Evolutionary conservation across 2,113 vertebrate species (phyloP).

Genomic region (Patagioenas fasciata): DNA sequence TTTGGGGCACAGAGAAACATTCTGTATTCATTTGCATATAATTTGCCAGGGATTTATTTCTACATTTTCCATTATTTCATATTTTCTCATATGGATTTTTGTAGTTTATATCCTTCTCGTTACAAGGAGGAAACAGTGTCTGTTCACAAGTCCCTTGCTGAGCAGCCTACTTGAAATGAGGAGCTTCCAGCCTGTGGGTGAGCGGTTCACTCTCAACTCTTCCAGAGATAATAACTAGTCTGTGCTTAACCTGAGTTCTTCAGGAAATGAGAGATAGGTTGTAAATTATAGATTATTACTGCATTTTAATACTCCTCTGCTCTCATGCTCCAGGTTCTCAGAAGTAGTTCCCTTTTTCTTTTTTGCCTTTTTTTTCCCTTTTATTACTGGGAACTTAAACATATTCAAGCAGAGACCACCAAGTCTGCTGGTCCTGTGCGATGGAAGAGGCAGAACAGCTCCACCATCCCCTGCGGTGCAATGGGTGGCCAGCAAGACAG

Average conservation of each 20-base stretch:
- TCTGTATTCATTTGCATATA: not conserved
- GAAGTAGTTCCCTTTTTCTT: not conserved
- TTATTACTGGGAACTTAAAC: not conserved
- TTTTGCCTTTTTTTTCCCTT: not conserved
- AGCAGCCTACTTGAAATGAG: not conserved
- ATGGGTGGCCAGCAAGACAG: rapidly evolving
- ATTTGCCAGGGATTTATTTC: not conserved
- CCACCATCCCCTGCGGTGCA: not conserved
- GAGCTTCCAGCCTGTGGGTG: not conserved
- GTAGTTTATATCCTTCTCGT: not conserved
- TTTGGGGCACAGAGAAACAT: not conserved
- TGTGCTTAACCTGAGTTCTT: not conserved
- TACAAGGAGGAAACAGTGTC: not conserved
- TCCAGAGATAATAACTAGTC: not conserved
- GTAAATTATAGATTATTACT: not conserved
- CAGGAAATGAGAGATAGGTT: not conserved
- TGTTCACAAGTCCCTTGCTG: not conserved
- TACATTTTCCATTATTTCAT: not conserved
- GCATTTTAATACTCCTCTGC: not conserved
- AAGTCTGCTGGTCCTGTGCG: not conserved
- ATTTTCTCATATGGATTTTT: not conserved
- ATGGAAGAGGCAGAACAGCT: not conserved
- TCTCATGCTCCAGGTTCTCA: not conserved
- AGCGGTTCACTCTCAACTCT: not conserved
- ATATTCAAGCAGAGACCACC: not conserved